These are phyloP conservation scores for Momotus momota DNA, from an alignment of 2,797 vertebrate genomes.

Conservation along the genomic window DNA sequence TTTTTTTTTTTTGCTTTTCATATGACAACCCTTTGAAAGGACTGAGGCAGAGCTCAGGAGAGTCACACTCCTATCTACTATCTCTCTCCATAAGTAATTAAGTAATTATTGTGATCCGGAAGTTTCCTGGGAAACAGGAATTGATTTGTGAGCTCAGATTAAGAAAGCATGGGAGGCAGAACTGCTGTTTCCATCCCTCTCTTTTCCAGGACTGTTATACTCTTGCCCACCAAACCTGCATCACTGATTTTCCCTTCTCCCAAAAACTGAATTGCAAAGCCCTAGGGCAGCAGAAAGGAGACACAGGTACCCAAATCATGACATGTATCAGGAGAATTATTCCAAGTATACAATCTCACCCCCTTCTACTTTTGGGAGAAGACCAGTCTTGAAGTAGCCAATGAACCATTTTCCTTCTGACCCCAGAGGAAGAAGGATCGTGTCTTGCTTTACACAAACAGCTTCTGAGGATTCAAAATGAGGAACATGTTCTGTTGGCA, in stretches of 20 bases:
- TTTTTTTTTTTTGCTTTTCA: background rate
- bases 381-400: background rate
- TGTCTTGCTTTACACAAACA: background rate
- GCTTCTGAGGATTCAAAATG: background rate
- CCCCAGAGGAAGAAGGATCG: background rate
- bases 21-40: background rate
- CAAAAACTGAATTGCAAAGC: background rate
- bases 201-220: background rate
- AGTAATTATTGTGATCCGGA: background rate
- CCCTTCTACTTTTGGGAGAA: background rate
- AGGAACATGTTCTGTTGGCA: background rate
- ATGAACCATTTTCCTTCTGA: background rate
- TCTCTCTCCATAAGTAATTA: background rate
- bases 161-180: background rate
- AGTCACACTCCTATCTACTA: background rate
- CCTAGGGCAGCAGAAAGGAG: background rate
- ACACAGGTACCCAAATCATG: background rate
- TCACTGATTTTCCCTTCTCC: background rate
- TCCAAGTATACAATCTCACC: background rate
- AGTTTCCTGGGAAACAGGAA: slow-evolving; percentile 5
- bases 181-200: background rate
- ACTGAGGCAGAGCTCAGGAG: background rate
- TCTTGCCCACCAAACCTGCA: background rate
- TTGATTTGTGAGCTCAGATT: background rate
- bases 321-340: background rate